Conservation (phyloP, 2,888 invertebrate genomes). For the Drosophila subquinaria region DNA sequence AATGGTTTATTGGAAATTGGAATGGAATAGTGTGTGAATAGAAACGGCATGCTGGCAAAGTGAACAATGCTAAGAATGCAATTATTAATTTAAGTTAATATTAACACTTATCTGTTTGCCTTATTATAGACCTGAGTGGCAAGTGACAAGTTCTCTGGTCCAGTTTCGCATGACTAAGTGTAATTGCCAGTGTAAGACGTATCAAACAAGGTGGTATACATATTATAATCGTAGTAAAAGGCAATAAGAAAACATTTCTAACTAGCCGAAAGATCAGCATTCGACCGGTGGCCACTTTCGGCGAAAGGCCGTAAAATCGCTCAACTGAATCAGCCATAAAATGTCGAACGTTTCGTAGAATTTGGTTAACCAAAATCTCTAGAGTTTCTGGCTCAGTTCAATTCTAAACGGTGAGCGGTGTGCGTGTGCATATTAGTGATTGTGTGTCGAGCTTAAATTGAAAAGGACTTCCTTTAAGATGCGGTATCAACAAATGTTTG, state of each 20-base stretch:
- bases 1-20: neutral
- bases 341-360: constrained; percentile 61
- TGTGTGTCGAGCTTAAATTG: constrained; percentile 4
- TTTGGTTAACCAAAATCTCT: constrained; percentile 52
- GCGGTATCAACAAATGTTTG: constrained; percentile 54
- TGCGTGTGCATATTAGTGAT: constrained; percentile 29
- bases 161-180: constrained; percentile 51
- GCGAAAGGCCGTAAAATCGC: constrained; percentile 74
- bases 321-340: constrained; percentile 77
- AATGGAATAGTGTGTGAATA: constrained; percentile 1
- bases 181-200: constrained; percentile 12
- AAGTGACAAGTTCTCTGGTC: constrained; percentile 29
- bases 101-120: constrained; percentile 21
- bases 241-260: constrained; percentile 39
- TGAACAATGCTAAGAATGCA: constrained; percentile 6
- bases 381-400: constrained; percentile 54
- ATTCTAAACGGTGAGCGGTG: constrained; percentile 64
- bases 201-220: constrained; percentile 12
- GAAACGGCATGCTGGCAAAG: constrained; percentile 10
- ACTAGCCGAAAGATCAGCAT: constrained; percentile 26
- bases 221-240: constrained; percentile 52
- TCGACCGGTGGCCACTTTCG: constrained; percentile 56
- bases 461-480: constrained; percentile 44
- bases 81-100: constrained; percentile 9
- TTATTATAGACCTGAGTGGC: constrained; percentile 33